Conservation (phyloP, 2,888 invertebrate species). For the Cosmorhoe ocellata region DNA sequence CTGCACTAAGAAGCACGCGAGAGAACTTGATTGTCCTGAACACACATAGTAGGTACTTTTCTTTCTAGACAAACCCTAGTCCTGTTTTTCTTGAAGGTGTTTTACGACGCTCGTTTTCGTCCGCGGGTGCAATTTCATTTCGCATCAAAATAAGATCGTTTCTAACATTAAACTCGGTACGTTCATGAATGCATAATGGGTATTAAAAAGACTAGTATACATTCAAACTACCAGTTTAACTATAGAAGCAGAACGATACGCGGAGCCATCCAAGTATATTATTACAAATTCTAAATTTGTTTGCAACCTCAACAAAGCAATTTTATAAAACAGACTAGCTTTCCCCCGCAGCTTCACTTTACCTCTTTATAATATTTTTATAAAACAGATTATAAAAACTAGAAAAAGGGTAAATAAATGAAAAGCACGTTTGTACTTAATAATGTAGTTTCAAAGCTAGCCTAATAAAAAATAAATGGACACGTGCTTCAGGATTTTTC, state of each 20-base stretch:
- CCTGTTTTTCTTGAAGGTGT: neutral
- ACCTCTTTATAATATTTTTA: too few species aligned
- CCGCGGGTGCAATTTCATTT: slow-evolving; percentile 4
- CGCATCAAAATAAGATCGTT: slow-evolving; percentile 12
- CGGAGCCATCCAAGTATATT: neutral
- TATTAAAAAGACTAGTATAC: neutral
- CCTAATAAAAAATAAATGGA: too few species aligned
- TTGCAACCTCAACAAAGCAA: too few species aligned
- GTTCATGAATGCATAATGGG: slow-evolving; percentile 9
- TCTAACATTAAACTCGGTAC: slow-evolving; percentile 3
- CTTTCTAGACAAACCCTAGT: neutral
- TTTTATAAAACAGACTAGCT: too few species aligned
- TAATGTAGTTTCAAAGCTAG: too few species aligned
- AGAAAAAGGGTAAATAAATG: too few species aligned
- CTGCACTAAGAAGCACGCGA: slow-evolving; percentile 25
- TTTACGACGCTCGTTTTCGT: slow-evolving; percentile 1
- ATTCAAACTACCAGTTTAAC: slow-evolving; percentile 5
- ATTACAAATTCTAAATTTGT: neutral
- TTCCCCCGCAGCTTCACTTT: too few species aligned
- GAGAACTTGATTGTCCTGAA: slow-evolving; percentile 1
- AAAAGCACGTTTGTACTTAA: too few species aligned
- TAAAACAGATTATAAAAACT: too few species aligned
- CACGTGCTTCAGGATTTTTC: too few species aligned
- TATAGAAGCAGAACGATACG: neutral
- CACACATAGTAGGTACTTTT: neutral